Evolutionary conservation across 2,888 invertebrate genomes (phyloP), one percentile per base, ranked within the genome.

Genomic region (Catocala nupta): DNA sequence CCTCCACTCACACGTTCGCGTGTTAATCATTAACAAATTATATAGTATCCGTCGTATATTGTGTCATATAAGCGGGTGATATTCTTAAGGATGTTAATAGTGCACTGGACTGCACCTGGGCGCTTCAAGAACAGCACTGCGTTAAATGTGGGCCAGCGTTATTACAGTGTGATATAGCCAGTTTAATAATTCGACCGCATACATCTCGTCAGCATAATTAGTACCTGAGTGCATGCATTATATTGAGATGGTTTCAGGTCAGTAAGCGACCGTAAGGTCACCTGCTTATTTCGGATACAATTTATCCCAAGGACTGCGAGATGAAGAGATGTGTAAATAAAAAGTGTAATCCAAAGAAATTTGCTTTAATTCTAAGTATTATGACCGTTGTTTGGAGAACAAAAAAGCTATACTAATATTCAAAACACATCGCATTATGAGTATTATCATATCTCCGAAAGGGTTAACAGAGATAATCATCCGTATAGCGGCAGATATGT

Each of bases 11-110:
- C 68, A 72, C 59, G 65, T 54, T 64, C 59, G 70, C 50, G 57
- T 52, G 9, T 66, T 64, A 68, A 70, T 70, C 65, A 73, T 57
- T 55, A 10, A 50, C 48, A 56, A 75, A 70, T 70, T 75, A 61
- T 61, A 60, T 11, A 1, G 25, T n/a, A 8, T 25, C 8, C 12
- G 47, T 55, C 11, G 45, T 12, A 53, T 59, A 42, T 52, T 54
- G 48, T 10, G 49, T 51, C 50, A 48, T 2, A 1, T 5, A 47
- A 52, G 43, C 47, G 16, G 25, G 33, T 39, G 36, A 58, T 42
- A 42, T 39, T 9, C 25, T 5, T 7, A 5, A 13, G 43, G 12
- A 50, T 25, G 16, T n/a, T 5, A 25, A 25, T 6, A 13, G 25
- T 25, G 36, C 13, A 25, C 16, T 16, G 16, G 5, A 50, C 48